A percentile compares a stretch with the other conserved stretches of the same genome.
phyloP scores from a whole-genome alignment of 2,113 vertebrate species.

The Lates calcarifer region DNA sequence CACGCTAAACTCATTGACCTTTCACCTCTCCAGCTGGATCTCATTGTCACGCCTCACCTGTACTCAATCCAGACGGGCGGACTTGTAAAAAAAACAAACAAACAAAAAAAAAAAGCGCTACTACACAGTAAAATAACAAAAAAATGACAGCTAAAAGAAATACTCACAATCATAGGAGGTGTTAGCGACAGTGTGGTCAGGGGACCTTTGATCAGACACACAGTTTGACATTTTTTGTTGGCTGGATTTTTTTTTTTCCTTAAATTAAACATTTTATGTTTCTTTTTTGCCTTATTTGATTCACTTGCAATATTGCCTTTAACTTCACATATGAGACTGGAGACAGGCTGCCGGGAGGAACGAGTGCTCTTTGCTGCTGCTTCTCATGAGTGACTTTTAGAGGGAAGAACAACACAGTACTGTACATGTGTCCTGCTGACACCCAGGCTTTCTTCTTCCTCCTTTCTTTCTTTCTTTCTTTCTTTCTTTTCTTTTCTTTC shows the following conservation, averaged over 20 bases:
- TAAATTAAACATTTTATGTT: conserved; percentile 40
- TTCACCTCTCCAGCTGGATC: conserved; percentile 38
- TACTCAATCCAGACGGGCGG: background rate
- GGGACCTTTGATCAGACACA: conserved; percentile 39
- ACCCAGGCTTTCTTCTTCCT: background rate
- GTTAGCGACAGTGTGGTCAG: conserved; percentile 3
- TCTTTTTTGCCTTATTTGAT: conserved; percentile 80
- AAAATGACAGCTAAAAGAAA: conserved; percentile 15
- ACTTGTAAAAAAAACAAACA: conserved; percentile 32
- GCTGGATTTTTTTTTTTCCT: conserved; percentile 44
- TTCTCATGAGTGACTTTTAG: conserved; percentile 39
- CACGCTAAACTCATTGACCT: conserved; percentile 13
- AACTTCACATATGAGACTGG: conserved; percentile 63
- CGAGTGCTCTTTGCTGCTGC: conserved; percentile 47
- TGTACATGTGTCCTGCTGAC: conserved; percentile 42
- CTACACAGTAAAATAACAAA: conserved; percentile 5
- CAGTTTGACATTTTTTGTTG: conserved; percentile 38
- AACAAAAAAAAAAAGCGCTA: conserved; percentile 37
- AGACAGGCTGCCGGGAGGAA: conserved; percentile 49
- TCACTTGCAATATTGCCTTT: conserved; percentile 82
- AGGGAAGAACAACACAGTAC: conserved; percentile 40
- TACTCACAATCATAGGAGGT: background rate
- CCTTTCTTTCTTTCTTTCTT: background rate
- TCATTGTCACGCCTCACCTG: conserved; percentile 30
- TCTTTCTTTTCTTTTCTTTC: conserved; percentile 1